Evolutionary conservation across 2,797 vertebrate genomes (phyloP).

Genomic region (Micromesistius poutassou): DNA sequence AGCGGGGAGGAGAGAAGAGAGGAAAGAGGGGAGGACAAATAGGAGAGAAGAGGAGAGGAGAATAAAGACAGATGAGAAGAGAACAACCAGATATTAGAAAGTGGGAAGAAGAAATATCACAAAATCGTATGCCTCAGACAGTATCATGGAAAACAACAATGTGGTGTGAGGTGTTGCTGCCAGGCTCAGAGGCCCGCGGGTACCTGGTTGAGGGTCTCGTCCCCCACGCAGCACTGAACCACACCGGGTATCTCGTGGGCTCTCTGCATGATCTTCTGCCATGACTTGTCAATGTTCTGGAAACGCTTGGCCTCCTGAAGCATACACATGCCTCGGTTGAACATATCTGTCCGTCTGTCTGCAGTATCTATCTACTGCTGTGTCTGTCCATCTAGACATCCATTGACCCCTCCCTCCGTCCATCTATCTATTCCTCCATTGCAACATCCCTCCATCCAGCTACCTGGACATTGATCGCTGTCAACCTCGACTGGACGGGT

Average conservation of each 20-base stretch:
- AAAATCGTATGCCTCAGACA: neutral
- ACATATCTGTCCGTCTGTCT: neutral
- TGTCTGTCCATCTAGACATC: neutral
- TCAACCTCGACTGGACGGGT: no score
- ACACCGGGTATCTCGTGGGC: conserved; percentile 79
- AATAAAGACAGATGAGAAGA: neutral
- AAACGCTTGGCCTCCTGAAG: conserved; percentile 81
- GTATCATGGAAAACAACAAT: neutral
- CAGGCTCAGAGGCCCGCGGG: conserved; percentile 48
- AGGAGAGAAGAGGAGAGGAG: neutral
- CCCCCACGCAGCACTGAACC: conserved; percentile 82
- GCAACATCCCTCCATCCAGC: no score
- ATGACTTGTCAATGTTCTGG: conserved; percentile 84
- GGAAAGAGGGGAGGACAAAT: neutral
- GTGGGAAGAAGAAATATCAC: neutral
- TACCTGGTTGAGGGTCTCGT: conserved; percentile 78
- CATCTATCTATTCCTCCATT: no score
- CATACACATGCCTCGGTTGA: neutral
- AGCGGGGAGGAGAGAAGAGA: neutral
- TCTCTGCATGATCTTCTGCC: conserved; percentile 84
- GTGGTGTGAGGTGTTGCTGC: neutral
- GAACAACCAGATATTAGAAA: neutral
- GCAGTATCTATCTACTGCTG: neutral
- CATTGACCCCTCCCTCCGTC: no score
- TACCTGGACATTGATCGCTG: no score